Conservation (phyloP, 2,888 invertebrate genomes). For the Xanthia icteritia region DNA sequence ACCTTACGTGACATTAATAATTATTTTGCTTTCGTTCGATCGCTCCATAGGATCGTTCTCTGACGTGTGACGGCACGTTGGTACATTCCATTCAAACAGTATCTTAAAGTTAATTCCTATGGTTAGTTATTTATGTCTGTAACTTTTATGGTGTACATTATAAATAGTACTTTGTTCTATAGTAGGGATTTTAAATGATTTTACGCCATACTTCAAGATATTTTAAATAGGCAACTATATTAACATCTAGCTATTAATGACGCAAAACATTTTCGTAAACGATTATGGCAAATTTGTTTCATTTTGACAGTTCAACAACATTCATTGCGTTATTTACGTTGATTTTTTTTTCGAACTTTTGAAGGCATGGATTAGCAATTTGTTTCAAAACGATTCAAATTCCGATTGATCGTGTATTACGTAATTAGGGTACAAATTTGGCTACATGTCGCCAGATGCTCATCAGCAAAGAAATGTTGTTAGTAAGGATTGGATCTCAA, state of each 20-base stretch:
- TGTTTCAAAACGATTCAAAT: too few relatives aligned
- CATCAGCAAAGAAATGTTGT: neutral
- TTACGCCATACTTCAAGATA: neutral
- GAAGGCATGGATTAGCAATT: too few relatives aligned
- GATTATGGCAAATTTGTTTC: too few relatives aligned
- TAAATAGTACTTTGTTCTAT: neutral
- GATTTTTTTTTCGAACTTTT: too few relatives aligned
- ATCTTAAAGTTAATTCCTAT: conserved; percentile 10
- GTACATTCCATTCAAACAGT: conserved; percentile 38
- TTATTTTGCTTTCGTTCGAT: conserved; percentile 78
- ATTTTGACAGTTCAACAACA: too few relatives aligned
- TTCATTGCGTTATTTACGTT: too few relatives aligned
- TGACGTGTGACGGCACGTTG: conserved; percentile 48
- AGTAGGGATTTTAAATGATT: neutral
- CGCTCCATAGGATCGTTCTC: conserved; percentile 62
- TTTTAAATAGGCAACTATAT: neutral
- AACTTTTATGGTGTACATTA: neutral
- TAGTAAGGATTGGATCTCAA: neutral
- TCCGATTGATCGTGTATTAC: too few relatives aligned
- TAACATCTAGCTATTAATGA: neutral
- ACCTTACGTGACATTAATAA: conserved; percentile 82
- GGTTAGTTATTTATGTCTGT: neutral
- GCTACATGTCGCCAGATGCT: neutral
- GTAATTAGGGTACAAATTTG: neutral
- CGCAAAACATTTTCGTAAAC: too few relatives aligned